Conservation (phyloP, 2,797 vertebrate species). For the Ibycter americanus region DNA sequence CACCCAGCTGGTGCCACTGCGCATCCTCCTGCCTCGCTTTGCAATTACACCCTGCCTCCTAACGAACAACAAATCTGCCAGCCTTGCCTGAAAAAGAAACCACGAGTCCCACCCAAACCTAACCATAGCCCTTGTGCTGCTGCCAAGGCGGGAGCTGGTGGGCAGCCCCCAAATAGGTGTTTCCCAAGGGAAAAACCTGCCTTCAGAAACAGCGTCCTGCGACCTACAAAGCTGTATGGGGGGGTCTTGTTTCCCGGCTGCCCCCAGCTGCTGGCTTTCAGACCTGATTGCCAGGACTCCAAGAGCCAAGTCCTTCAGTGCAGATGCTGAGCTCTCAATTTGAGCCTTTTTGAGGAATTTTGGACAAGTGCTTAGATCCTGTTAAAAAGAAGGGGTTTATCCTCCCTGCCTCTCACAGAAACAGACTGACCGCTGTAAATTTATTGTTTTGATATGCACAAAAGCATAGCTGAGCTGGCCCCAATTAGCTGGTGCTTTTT, state of each 20-base stretch:
- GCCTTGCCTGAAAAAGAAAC: neutral
- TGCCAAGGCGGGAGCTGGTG: neutral
- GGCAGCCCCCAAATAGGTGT: neutral
- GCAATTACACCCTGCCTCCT: neutral
- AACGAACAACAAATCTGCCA: neutral
- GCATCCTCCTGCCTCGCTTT: fast-evolving
- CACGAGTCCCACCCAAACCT: neutral
- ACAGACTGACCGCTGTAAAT: neutral
- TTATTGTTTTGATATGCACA: fast-evolving
- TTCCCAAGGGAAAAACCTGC: neutral
- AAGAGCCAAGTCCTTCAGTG: neutral
- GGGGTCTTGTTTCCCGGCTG: neutral
- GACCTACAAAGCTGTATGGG: neutral
- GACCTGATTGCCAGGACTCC: neutral
- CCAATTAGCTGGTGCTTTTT: neutral
- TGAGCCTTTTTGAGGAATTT: neutral
- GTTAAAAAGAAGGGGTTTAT: neutral
- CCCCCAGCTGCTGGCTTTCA: neutral
- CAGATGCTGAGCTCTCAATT: neutral
- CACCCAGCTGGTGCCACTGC: neutral
- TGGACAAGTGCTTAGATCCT: neutral
- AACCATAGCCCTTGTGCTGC: neutral
- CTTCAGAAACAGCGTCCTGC: neutral
- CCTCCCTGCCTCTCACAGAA: neutral
- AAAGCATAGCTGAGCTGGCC: neutral